phyloP scores from a whole-genome alignment of 2,797 vertebrate genomes.

The Leptodactylus fallax region DNA sequence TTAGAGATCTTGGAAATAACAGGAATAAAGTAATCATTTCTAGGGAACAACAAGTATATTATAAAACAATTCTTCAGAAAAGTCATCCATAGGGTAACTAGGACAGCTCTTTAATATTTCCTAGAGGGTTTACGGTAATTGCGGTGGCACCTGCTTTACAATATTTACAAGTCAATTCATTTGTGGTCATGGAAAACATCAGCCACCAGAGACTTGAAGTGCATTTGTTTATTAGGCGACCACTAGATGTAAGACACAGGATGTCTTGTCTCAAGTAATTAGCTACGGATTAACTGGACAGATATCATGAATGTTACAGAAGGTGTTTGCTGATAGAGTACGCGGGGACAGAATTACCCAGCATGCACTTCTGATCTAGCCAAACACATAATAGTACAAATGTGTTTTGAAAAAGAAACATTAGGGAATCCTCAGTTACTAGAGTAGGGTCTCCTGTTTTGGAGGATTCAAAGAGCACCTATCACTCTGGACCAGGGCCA shows the following conservation, averaged over 20 bases:
- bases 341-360: neutral
- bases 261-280: conserved; percentile 14
- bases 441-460: neutral
- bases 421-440: neutral
- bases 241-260: conserved; percentile 1
- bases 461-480: neutral
- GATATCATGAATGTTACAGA: neutral
- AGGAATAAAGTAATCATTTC: neutral
- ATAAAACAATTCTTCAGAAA: neutral
- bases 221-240: conserved; percentile 10
- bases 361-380: neutral
- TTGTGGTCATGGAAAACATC: conserved; percentile 21
- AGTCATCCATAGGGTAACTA: neutral
- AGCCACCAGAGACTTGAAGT: neutral
- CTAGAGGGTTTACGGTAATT: neutral
- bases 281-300: conserved; percentile 2
- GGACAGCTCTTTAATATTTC: neutral
- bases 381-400: neutral
- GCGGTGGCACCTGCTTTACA: neutral
- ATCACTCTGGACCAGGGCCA: neutral
- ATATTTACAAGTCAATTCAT: neutral
- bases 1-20: neutral
- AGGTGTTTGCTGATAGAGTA: neutral
- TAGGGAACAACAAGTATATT: neutral
- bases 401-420: neutral